These are phyloP conservation scores for Silurus aristotelis DNA, from an alignment of 2,797 vertebrate species.

Conservation along the genomic window DNA sequence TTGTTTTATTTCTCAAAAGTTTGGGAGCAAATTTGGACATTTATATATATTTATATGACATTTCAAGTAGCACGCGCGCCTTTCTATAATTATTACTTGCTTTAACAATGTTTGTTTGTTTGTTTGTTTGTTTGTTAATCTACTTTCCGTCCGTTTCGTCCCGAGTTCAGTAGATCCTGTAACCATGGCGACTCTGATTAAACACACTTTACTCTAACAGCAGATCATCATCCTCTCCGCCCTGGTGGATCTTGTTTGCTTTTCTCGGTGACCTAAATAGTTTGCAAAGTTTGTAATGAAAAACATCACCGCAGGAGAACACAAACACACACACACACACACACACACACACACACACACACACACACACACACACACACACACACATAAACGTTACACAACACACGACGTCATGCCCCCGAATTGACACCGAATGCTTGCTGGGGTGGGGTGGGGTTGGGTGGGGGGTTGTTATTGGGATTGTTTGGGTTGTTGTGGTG, in stretches of 20 bases:
- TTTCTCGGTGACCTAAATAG: neutral
- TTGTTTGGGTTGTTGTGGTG: too few species aligned
- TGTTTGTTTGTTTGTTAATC: neutral
- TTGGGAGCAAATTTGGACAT: neutral
- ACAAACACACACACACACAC: neutral
- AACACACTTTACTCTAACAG: neutral
- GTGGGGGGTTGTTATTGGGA: too few species aligned
- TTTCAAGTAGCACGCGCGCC: neutral
- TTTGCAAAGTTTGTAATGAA: neutral
- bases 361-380: too few species aligned
- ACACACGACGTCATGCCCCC: slow-evolving; percentile 57
- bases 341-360: too few species aligned
- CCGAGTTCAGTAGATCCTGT: neutral
- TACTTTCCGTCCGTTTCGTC: neutral
- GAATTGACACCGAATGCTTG: slow-evolving; percentile 35
- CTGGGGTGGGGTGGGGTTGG: neutral
- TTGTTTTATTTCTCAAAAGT: neutral
- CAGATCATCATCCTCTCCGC: too few species aligned
- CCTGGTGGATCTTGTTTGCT: too few species aligned
- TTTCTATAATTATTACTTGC: neutral
- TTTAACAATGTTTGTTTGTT: neutral
- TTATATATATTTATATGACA: neutral
- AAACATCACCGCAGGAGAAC: neutral
- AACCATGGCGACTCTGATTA: slow-evolving; percentile 1
- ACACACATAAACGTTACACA: neutral